Evolutionary conservation across 2,888 invertebrate genomes (phyloP).

Genomic region (Aproaerema taeniolella): DNA sequence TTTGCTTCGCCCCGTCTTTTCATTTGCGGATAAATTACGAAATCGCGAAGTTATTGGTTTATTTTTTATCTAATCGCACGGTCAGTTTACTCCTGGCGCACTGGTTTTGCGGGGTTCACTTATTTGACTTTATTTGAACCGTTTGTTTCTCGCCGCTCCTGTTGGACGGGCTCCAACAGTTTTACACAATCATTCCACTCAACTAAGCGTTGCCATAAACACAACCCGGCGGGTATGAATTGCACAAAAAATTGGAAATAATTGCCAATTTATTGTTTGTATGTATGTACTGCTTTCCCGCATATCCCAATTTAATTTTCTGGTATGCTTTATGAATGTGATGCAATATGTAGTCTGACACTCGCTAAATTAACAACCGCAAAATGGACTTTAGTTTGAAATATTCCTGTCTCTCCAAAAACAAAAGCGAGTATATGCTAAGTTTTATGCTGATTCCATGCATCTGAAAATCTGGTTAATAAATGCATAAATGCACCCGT

Average conservation of each 20-base stretch:
- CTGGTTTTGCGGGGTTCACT: constrained; percentile 49
- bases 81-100: constrained; percentile 24
- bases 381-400: no score
- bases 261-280: constrained; percentile 62
- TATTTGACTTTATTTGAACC: constrained; percentile 73
- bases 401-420: no score
- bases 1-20: background rate
- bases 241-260: constrained; percentile 70
- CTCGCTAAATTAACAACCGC: no score
- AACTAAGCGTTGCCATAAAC: constrained; percentile 76
- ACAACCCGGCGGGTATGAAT: constrained; percentile 71
- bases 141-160: constrained; percentile 58
- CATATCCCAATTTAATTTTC: constrained; percentile 47
- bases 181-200: constrained; percentile 78
- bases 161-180: constrained; percentile 71
- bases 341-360: constrained; percentile 5
- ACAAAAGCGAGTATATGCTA: no score
- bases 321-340: constrained; percentile 17
- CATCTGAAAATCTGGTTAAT: no score
- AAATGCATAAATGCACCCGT: no score
- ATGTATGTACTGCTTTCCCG: constrained; percentile 46
- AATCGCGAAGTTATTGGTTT: background rate
- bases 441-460: no score
- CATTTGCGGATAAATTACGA: background rate
- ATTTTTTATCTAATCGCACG: background rate